Conservation (phyloP, 1,140 invertebrate genomes). For the Heliothis subflexa region DNA sequence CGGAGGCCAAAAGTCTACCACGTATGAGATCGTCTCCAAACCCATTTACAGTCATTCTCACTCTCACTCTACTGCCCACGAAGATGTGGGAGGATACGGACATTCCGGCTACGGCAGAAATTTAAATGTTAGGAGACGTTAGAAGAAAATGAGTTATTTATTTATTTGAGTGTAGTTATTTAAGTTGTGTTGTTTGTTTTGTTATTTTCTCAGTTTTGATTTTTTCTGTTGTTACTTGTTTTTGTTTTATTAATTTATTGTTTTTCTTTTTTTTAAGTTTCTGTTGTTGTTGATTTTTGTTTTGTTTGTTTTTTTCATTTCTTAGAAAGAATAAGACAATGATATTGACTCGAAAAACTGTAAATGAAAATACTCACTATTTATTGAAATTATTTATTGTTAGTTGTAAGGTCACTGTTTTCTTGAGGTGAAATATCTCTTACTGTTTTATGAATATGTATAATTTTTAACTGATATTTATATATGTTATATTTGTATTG, state of each 20-base stretch:
- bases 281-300: neutral
- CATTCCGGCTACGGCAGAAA: constrained; percentile 87
- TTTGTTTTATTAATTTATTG: constrained; percentile 3
- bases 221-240: neutral
- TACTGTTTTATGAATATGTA: constrained; percentile 19
- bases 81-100: constrained; percentile 89
- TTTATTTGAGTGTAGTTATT: constrained; percentile 4
- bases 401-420: constrained; percentile 44
- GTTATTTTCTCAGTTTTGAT: neutral
- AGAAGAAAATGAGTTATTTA: constrained; percentile 19
- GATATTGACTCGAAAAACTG: neutral
- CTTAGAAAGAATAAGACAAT: neutral
- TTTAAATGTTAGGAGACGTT: constrained; percentile 70
- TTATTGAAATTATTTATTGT: constrained; percentile 61
- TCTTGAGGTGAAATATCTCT: neutral
- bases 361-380: constrained; percentile 42
- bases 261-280: constrained; percentile 3
- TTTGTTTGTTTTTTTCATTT: neutral
- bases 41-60: constrained; percentile 91
- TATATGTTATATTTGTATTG: constrained; percentile 44
- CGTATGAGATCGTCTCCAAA: constrained; percentile 94
- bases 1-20: constrained; percentile 90
- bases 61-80: constrained; percentile 89
- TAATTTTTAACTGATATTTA: constrained; percentile 26
- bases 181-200: neutral